A percentile compares a stretch with the other conserved stretches of the same genome.
Conservation (phyloP, 2,797 vertebrate species). For the Distichodus sexfasciatus region DNA sequence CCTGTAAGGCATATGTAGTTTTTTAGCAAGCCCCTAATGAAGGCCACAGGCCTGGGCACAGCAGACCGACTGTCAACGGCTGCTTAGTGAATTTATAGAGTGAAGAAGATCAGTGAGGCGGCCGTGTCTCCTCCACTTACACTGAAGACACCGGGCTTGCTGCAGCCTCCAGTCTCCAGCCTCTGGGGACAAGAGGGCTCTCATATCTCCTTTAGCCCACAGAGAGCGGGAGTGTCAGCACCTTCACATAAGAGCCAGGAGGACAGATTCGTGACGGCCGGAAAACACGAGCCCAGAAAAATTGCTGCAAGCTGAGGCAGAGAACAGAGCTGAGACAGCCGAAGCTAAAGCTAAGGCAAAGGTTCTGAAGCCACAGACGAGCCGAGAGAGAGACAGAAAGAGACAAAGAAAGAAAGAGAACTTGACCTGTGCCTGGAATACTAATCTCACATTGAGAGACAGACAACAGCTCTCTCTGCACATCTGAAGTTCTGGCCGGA, state of each 20-base stretch:
- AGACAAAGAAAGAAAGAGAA: constrained; percentile 6
- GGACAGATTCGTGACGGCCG: constrained; percentile 12
- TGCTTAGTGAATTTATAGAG: constrained; percentile 11
- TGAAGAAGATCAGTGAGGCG: neutral
- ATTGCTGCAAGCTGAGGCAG: neutral
- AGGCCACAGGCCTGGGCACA: constrained; percentile 13
- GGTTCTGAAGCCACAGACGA: constrained; percentile 31
- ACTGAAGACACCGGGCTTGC: constrained; percentile 29
- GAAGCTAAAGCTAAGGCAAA: constrained; percentile 14
- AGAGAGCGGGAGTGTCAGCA: neutral
- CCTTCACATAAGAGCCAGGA: neutral
- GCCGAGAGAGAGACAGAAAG: constrained; percentile 19
- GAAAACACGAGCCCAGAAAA: constrained; percentile 16
- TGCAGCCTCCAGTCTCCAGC: neutral
- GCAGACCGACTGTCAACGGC: constrained; percentile 15
- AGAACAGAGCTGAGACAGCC: constrained; percentile 8
- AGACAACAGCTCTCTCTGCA: constrained; percentile 21
- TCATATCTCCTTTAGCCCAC: constrained; percentile 26
- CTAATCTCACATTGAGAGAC: constrained; percentile 35
- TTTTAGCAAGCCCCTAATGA: constrained; percentile 20
- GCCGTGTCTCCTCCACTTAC: constrained; percentile 7
- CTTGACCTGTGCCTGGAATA: constrained; percentile 43
- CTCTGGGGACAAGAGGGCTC: constrained; percentile 20
- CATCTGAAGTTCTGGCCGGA: neutral
- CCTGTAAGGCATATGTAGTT: constrained; percentile 4